Evolutionary conservation across 2,888 invertebrate genomes (phyloP).

Genomic region (Crossocerus cetratus): DNA sequence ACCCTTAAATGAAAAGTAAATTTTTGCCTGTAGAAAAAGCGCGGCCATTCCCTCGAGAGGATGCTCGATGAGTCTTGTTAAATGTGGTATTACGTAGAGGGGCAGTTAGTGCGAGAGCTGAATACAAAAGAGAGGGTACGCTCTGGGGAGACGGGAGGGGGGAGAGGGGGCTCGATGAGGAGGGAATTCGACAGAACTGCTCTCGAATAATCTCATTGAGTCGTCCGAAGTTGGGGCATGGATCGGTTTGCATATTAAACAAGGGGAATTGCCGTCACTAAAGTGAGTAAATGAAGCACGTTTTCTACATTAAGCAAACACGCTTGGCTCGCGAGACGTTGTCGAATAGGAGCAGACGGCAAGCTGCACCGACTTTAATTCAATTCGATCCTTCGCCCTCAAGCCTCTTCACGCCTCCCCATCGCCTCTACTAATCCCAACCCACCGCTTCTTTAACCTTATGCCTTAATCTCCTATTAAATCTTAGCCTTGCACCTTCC

Average conservation of each 20-base stretch:
- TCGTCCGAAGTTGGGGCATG: constrained; percentile 34
- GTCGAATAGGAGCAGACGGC: constrained; percentile 12
- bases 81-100: too few species aligned
- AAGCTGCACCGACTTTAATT: constrained; percentile 43
- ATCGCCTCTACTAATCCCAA: background rate
- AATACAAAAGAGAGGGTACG: background rate
- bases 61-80: too few species aligned
- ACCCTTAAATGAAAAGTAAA: constrained; percentile 6
- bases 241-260: constrained; percentile 61
- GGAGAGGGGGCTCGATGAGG: background rate
- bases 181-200: constrained; percentile 5
- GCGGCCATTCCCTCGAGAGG: too few species aligned
- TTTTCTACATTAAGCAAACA: constrained; percentile 54
- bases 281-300: constrained; percentile 53
- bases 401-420: constrained; percentile 22
- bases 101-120: too few species aligned
- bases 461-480: background rate
- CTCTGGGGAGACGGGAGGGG: background rate
- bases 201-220: constrained; percentile 48
- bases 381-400: constrained; percentile 47
- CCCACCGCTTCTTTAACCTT: background rate
- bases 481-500: background rate
- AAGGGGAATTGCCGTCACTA: constrained; percentile 43
- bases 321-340: constrained; percentile 27
- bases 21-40: too few species aligned